phyloP scores from a whole-genome alignment of 2,888 invertebrate species.

The Cybosia mesomella region DNA sequence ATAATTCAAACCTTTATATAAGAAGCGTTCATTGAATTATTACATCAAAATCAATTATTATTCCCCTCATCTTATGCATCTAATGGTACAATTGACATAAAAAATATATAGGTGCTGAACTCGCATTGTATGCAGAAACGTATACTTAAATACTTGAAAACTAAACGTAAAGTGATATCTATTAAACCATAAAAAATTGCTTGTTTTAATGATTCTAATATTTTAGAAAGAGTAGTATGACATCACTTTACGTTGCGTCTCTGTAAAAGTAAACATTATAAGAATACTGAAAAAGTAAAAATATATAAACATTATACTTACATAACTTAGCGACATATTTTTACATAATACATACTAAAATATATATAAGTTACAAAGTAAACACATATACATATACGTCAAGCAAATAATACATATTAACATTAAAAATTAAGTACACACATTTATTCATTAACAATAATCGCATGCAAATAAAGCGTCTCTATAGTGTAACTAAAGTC shows the following conservation, averaged over 20 bases:
- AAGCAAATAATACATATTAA: slow-evolving; percentile 17
- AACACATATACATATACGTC: slow-evolving; percentile 8
- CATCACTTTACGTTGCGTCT: neutral
- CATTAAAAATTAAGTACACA: slow-evolving; percentile 8
- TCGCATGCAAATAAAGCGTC: slow-evolving; percentile 48
- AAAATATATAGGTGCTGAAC: too few species aligned
- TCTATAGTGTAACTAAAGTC: slow-evolving; percentile 45
- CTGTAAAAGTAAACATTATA: neutral
- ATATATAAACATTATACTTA: neutral
- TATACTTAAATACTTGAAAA: too few species aligned
- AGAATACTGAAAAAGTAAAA: neutral
- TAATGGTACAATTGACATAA: too few species aligned
- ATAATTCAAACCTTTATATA: too few species aligned
- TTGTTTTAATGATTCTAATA: too few species aligned
- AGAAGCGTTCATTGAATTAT: too few species aligned
- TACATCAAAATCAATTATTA: too few species aligned
- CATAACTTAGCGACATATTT: neutral
- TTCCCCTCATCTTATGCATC: too few species aligned
- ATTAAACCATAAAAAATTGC: too few species aligned
- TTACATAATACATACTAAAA: slow-evolving; percentile 10
- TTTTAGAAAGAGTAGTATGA: too few species aligned
- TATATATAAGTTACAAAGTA: slow-evolving; percentile 1
- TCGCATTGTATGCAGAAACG: too few species aligned
- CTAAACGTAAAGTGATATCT: too few species aligned
- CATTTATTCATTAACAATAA: neutral